Evolutionary conservation across 2,797 vertebrate species (phyloP).

Genomic region (Pipistrellus kuhlii): DNA sequence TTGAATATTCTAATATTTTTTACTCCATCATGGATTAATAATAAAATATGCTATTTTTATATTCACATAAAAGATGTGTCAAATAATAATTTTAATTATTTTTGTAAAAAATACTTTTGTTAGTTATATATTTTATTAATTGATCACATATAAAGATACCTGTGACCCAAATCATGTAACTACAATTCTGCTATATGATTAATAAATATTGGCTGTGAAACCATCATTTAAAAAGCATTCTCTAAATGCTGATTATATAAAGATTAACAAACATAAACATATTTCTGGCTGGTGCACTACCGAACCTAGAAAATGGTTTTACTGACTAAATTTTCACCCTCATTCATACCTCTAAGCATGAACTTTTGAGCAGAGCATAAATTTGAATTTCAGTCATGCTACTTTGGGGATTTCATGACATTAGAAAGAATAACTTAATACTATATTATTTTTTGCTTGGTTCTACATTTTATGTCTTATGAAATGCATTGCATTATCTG

Average conservation of each 20-base stretch:
- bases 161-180: not conserved
- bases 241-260: not conserved
- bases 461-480: not conserved
- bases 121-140: conserved; percentile 11
- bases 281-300: not conserved
- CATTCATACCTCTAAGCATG: not conserved
- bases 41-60: not conserved
- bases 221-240: not conserved
- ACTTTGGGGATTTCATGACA: not conserved
- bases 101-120: not conserved
- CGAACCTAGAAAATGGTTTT: not conserved
- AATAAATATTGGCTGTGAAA: conserved; percentile 19
- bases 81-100: not conserved
- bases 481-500: not conserved
- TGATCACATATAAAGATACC: not conserved
- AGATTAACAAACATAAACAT: not conserved
- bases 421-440: not conserved
- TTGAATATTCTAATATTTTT: not conserved
- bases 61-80: not conserved
- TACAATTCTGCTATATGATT: not conserved
- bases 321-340: not conserved
- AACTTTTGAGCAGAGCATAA: not conserved
- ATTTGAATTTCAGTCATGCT: not conserved
- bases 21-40: not conserved
- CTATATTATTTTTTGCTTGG: not conserved